Evolutionary conservation across 2,797 vertebrate genomes (phyloP).

Genomic region (Vultur gryphus): DNA sequence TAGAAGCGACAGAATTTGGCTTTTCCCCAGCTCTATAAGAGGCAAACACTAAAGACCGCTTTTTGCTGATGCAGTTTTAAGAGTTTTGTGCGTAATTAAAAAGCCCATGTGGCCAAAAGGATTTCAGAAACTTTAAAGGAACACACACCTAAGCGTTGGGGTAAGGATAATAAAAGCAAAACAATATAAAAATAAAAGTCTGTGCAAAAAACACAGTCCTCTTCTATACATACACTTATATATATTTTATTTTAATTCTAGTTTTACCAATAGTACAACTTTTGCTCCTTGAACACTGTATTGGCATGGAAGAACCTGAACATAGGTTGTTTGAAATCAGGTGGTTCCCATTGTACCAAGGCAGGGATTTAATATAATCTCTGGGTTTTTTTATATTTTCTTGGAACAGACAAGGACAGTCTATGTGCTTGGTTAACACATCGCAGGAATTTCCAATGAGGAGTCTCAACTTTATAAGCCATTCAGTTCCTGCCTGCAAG

Average conservation of each 20-base stretch:
- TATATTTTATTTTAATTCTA: background rate
- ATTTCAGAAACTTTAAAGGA: background rate
- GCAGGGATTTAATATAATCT: background rate
- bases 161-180: background rate
- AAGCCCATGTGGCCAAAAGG: background rate
- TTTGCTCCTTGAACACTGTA: background rate
- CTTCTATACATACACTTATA: background rate
- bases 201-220: background rate
- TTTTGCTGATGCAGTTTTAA: background rate
- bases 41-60: background rate
- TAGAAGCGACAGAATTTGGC: background rate
- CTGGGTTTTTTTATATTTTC: background rate
- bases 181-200: background rate
- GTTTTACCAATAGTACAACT: background rate
- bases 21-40: background rate
- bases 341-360: background rate
- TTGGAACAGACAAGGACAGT: background rate
- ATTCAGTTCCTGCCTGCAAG: background rate
- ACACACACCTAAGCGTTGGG: background rate
- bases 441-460: background rate
- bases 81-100: background rate
- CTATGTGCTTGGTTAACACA: background rate
- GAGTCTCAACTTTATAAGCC: background rate
- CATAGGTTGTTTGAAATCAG: background rate
- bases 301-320: background rate